phyloP scores from a whole-genome alignment of 2,113 vertebrate species.

The Hyperoodon ampullatus region DNA sequence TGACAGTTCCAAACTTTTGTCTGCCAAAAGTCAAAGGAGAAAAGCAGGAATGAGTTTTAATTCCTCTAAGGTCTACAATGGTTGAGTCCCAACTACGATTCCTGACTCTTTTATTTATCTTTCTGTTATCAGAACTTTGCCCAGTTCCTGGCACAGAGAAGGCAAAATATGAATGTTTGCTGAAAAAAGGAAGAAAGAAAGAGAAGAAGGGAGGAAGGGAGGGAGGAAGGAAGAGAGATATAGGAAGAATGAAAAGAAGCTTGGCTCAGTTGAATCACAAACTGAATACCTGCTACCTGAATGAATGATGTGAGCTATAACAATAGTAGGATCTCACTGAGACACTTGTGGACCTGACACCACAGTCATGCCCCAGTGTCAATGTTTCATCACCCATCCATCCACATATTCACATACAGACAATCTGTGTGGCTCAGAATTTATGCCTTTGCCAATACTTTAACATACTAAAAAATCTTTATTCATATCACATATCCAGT shows the following conservation, averaged over 20 bases:
- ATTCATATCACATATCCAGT: background rate
- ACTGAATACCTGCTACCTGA: background rate
- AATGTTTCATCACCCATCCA: background rate
- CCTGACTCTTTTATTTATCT: background rate
- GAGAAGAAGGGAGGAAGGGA: too few relatives aligned
- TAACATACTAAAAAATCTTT: background rate
- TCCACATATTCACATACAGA: background rate
- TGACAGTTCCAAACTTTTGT: background rate
- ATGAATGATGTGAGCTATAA: background rate
- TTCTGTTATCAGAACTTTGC: background rate
- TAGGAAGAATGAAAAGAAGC: background rate
- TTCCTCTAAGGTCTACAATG: background rate
- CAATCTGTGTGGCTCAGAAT: background rate
- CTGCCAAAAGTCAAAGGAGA: background rate
- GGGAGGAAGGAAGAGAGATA: background rate
- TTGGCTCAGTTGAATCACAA: background rate
- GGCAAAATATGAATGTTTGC: background rate
- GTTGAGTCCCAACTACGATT: background rate
- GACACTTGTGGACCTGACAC: background rate
- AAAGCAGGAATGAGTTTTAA: background rate
- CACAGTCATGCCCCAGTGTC: background rate
- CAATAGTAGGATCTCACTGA: background rate
- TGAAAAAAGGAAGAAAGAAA: background rate
- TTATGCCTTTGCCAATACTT: background rate
- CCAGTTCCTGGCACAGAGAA: background rate